Conservation (phyloP, 2,113 vertebrate genomes). For the Zeus faber region DNA sequence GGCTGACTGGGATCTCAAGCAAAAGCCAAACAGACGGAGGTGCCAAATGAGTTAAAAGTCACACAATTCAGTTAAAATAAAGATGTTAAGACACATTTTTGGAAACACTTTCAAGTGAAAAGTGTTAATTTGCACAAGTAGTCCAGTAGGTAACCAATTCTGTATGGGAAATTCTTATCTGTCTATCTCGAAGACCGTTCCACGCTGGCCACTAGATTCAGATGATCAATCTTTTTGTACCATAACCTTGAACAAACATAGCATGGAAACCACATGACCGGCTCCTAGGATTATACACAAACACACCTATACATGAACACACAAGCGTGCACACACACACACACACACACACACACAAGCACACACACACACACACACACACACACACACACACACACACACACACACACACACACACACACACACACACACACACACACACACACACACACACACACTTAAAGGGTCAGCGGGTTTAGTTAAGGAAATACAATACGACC, state of each 20-base stretch:
- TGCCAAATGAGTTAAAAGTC: too few species aligned
- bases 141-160: too few species aligned
- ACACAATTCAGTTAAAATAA: too few species aligned
- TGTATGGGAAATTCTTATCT: too few species aligned
- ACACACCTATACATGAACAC: not conserved
- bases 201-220: not conserved
- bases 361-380: not conserved
- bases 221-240: too few species aligned
- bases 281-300: not conserved
- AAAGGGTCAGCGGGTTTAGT: slow-evolving; percentile 16
- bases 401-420: not conserved
- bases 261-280: not conserved
- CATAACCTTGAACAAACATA: slow-evolving; percentile 4
- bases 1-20: too few species aligned
- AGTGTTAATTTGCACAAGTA: too few species aligned
- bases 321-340: not conserved
- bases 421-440: not conserved
- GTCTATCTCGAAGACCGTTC: too few species aligned
- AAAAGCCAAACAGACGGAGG: too few species aligned
- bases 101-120: too few species aligned
- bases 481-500: not conserved
- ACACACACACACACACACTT: not conserved
- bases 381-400: not conserved
- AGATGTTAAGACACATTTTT: too few species aligned
- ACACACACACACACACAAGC: not conserved